Percentiles rank a stretch among this genome's conserved stretches.
Evolutionary conservation across 2,888 invertebrate genomes (phyloP).

Genomic region (Morinoia aosen): DNA sequence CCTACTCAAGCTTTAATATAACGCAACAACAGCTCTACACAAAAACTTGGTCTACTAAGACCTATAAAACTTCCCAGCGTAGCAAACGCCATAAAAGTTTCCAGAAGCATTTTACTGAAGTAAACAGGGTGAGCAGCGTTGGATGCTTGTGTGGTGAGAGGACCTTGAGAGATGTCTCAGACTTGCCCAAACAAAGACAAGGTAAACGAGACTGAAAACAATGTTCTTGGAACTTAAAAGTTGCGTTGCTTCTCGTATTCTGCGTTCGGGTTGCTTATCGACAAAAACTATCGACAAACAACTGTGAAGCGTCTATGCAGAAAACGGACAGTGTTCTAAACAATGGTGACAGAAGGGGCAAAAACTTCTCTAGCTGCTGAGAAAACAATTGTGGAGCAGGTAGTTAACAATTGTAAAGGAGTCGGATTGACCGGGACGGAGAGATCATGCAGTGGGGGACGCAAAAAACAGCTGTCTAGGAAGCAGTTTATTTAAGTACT

Average conservation of each 20-base stretch:
- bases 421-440: not conserved
- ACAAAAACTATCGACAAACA: no score
- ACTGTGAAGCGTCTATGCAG: no score
- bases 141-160: not conserved
- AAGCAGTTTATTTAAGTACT: not conserved
- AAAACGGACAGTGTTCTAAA: not conserved
- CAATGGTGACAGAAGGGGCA: not conserved
- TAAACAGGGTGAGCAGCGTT: not conserved
- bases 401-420: not conserved
- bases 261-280: no score
- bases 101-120: not conserved
- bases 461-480: not conserved
- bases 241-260: no score
- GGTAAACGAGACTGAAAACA: not conserved
- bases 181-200: not conserved
- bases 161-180: not conserved
- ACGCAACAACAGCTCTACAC: not conserved
- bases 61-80: not conserved
- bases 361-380: not conserved
- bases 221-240: not conserved
- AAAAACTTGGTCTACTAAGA: slow-evolving; percentile 3
- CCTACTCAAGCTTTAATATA: not conserved
- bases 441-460: not conserved
- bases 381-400: not conserved
- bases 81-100: not conserved